A percentile compares a stretch with the other conserved stretches of the same genome.
These are phyloP conservation scores for Silurus glanis DNA, from an alignment of 2,113 vertebrate genomes.

Conservation along the genomic window DNA sequence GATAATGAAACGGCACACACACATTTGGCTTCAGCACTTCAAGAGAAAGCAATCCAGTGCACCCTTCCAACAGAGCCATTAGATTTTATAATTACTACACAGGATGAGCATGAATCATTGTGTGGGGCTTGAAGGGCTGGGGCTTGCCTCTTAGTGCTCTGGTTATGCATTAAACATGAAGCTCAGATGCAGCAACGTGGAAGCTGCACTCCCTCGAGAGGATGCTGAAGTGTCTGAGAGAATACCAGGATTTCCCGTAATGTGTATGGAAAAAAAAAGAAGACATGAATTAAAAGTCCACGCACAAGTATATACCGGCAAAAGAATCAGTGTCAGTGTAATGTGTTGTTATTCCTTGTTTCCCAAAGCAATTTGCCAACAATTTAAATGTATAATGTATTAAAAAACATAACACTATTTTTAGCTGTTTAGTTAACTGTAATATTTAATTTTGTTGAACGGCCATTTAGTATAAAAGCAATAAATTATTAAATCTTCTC, in stretches of 20 bases:
- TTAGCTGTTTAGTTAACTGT: background rate
- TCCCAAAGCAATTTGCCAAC: background rate
- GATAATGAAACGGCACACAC: slow-evolving; percentile 73
- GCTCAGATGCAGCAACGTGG: slow-evolving; percentile 76
- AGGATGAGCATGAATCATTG: slow-evolving; percentile 59
- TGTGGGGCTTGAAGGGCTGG: slow-evolving; percentile 40
- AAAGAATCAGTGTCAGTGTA: background rate
- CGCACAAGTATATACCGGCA: background rate
- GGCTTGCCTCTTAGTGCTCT: slow-evolving; percentile 61
- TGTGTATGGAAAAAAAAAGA: slow-evolving; percentile 30
- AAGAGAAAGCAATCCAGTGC: slow-evolving; percentile 67
- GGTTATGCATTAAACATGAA: slow-evolving; percentile 79
- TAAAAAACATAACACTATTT: background rate
- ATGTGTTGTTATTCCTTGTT: background rate
- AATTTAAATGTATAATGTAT: background rate
- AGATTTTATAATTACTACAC: slow-evolving; percentile 77
- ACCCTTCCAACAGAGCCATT: slow-evolving; percentile 72
- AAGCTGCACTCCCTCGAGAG: slow-evolving; percentile 64
- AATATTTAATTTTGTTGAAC: background rate
- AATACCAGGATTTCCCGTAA: slow-evolving; percentile 46
- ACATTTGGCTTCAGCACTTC: slow-evolving; percentile 71
- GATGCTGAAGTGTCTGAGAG: slow-evolving; percentile 52
- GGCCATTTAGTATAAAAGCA: background rate
- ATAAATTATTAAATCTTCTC: background rate
- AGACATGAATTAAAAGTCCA: background rate